Percentiles rank a stretch among this genome's conserved stretches.
phyloP scores from a whole-genome alignment of 2,888 invertebrate genomes.

The Amphipoea oculea region DNA sequence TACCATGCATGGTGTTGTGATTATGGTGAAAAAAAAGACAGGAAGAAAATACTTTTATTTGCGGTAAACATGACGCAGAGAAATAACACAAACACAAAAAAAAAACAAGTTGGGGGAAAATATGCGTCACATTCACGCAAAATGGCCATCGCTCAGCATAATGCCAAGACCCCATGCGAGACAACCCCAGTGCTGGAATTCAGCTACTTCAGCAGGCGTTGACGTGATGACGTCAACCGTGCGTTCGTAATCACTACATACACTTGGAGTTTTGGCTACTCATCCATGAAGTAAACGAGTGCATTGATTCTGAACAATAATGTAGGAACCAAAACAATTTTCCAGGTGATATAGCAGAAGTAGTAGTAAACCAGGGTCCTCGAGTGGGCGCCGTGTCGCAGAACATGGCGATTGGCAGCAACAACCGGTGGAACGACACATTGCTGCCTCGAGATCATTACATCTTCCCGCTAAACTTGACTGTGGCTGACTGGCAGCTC shows the following conservation, averaged over 20 bases:
- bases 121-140: background rate
- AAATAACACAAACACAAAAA: background rate
- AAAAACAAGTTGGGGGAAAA: background rate
- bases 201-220: no score
- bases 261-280: background rate
- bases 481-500: slow-evolving; percentile 90
- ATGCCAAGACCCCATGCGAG: background rate
- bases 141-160: background rate
- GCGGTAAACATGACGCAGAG: background rate
- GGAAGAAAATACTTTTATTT: background rate
- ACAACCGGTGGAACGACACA: slow-evolving; percentile 92
- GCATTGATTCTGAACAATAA: background rate
- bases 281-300: background rate
- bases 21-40: background rate
- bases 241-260: background rate
- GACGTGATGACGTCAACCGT: background rate
- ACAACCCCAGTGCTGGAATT: background rate
- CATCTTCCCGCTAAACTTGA: slow-evolving; percentile 84
- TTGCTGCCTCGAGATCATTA: slow-evolving; percentile 90
- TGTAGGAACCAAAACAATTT: slow-evolving; percentile 28
- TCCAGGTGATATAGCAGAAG: slow-evolving; percentile 92
- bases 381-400: slow-evolving; percentile 81
- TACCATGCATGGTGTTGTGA: no score
- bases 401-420: slow-evolving; percentile 88
- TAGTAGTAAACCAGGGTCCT: slow-evolving; percentile 92